Percentiles rank a stretch among this genome's conserved stretches.
phyloP scores from a whole-genome alignment of 1,140 invertebrate species.

The Drosophila teissieri region DNA sequence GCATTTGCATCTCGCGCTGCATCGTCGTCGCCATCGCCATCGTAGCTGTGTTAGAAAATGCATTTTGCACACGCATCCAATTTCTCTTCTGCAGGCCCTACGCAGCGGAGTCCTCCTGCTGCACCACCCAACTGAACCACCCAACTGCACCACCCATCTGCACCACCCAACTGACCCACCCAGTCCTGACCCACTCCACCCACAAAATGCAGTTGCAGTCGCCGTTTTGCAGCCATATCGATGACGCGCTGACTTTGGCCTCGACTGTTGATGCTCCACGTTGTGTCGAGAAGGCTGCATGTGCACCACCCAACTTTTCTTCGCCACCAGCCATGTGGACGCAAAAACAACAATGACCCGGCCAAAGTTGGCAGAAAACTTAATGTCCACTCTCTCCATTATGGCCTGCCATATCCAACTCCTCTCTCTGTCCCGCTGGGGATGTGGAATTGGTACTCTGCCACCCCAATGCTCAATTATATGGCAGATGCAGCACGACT shows the following conservation, averaged over 20 bases:
- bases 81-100: conserved; percentile 57
- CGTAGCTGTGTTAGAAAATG: conserved; percentile 79
- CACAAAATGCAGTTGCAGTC: conserved; percentile 35
- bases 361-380: conserved; percentile 69
- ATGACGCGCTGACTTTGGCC: conserved; percentile 78
- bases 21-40: conserved; percentile 51
- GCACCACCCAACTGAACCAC: neutral
- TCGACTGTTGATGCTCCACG: conserved; percentile 62
- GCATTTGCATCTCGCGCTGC: conserved; percentile 76
- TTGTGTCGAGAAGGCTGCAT: conserved; percentile 2
- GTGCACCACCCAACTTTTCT: conserved; percentile 48
- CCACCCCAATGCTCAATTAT: conserved; percentile 5
- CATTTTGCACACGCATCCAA: conserved; percentile 82
- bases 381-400: conserved; percentile 67
- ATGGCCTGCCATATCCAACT: conserved; percentile 19
- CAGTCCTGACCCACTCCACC: neutral
- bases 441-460: neutral
- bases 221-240: conserved; percentile 64
- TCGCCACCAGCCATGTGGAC: conserved; percentile 52
- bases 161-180: neutral
- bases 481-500: neutral
- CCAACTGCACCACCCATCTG: neutral
- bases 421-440: neutral
- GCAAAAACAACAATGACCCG: conserved; percentile 59
- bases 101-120: conserved; percentile 16